These are phyloP conservation scores for Parazoanthus swiftii DNA, from an alignment of 92 coral and sea anemone species.

Conservation along the genomic window DNA sequence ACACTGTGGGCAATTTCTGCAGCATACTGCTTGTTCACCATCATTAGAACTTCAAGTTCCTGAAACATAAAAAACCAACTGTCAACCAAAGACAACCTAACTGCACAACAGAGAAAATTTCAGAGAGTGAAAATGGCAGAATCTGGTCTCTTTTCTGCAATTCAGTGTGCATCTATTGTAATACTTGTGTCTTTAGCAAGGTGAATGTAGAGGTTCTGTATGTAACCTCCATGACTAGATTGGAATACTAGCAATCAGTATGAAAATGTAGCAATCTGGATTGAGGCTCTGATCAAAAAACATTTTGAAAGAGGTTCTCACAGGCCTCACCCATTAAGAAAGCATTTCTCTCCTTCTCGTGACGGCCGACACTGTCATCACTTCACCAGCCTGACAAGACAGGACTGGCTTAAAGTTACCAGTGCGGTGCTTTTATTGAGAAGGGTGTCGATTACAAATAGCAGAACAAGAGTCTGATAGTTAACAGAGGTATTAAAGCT, in stretches of 20 bases:
- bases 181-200: too few species aligned
- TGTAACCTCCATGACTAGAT: too few species aligned
- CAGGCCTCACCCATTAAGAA: conserved; percentile 83
- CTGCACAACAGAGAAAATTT: background rate
- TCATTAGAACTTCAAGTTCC: conserved; percentile 96
- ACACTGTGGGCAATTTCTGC: conserved; percentile 98
- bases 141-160: too few species aligned
- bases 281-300: conserved; percentile 83
- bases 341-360: conserved; percentile 90
- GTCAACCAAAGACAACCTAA: background rate
- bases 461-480: background rate
- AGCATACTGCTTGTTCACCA: conserved; percentile 95
- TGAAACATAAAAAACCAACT: conserved; percentile 19
- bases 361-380: conserved; percentile 85
- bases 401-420: conserved; percentile 56
- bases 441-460: conserved; percentile 38
- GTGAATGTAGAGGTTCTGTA: too few species aligned
- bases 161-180: too few species aligned
- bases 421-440: conserved; percentile 86
- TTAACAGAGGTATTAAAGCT: too few species aligned
- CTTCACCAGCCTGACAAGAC: conserved; percentile 57
- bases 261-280: conserved; percentile 83
- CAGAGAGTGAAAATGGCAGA: too few species aligned
- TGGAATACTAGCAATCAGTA: background rate
- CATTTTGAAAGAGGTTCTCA: conserved; percentile 83